Evolutionary conservation across 2,888 invertebrate genomes (phyloP).

Genomic region (Trimorus sp.): DNA sequence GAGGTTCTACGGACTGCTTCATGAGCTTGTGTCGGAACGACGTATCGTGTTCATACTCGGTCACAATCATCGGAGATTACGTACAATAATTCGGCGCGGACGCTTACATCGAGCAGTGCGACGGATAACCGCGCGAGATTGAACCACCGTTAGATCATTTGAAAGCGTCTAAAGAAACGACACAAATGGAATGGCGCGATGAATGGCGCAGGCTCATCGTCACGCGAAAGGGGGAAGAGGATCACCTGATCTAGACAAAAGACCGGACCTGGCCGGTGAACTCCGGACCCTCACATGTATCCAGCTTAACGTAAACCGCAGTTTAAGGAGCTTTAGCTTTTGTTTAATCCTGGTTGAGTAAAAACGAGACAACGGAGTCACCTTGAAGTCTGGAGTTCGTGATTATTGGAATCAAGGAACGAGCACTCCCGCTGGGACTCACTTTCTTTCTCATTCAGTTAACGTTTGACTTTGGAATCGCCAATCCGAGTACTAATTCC

Average conservation of each 20-base stretch:
- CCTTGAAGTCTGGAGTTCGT: constrained; percentile 63
- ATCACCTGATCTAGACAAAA: constrained; percentile 80
- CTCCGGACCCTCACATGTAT: constrained; percentile 79
- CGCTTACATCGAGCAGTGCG: constrained; percentile 7
- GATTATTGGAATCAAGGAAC: constrained; percentile 52
- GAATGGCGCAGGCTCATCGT: constrained; percentile 59
- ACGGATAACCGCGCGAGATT: constrained; percentile 42
- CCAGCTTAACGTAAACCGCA: constrained; percentile 81
- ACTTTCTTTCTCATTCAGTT: not conserved
- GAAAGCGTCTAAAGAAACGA: constrained; percentile 50
- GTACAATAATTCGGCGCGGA: constrained; percentile 60
- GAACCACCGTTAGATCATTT: constrained; percentile 41
- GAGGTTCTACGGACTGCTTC: constrained; percentile 20
- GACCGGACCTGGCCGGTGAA: constrained; percentile 70
- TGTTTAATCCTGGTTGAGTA: constrained; percentile 77
- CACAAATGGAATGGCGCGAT: constrained; percentile 56
- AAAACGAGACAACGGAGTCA: constrained; percentile 67
- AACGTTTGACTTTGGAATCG: too few species aligned
- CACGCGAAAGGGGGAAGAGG: constrained; percentile 74
- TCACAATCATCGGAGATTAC: constrained; percentile 72
- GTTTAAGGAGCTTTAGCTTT: constrained; percentile 81
- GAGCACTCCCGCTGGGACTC: constrained; percentile 2
- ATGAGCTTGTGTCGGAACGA: constrained; percentile 66
- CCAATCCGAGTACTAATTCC: too few species aligned
- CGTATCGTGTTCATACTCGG: constrained; percentile 75